Conservation (phyloP, 2,797 vertebrate genomes). For the Tapera naevia region DNA sequence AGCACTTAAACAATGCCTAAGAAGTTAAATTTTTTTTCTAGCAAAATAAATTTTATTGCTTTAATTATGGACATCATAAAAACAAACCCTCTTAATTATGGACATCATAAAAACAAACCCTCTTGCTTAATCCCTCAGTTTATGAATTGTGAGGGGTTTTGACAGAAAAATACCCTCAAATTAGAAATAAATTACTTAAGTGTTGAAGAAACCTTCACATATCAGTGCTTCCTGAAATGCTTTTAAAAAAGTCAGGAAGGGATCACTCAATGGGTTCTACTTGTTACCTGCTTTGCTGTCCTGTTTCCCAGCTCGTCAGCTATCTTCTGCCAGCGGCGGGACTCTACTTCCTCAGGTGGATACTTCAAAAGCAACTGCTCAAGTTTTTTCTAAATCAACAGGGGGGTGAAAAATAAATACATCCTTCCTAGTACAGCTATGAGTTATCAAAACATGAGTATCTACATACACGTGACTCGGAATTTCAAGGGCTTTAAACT, state of each 20-base stretch:
- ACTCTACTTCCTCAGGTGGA: slow-evolving; percentile 95
- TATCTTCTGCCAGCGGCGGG: slow-evolving; percentile 97
- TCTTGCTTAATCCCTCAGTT: not conserved
- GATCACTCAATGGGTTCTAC: not conserved
- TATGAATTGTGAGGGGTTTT: not conserved
- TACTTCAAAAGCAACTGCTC: slow-evolving; percentile 95
- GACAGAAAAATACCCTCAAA: not conserved
- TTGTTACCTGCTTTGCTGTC: slow-evolving; percentile 93
- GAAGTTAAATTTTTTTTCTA: not conserved
- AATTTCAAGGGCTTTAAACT: not conserved
- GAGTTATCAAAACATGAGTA: not conserved
- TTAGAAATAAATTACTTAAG: not conserved
- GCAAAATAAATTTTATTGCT: not conserved
- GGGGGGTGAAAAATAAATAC: not conserved
- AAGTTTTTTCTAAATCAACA: slow-evolving; percentile 88
- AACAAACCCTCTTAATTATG: not conserved
- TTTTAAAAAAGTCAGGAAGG: not conserved
- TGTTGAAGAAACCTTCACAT: not conserved
- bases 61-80: not conserved
- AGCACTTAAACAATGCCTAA: not conserved
- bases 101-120: not conserved
- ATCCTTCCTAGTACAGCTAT: not conserved
- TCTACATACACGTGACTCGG: not conserved
- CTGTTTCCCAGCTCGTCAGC: slow-evolving; percentile 96
- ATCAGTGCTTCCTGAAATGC: not conserved